Base-by-base conservation (phyloP, 2,797 vertebrate genomes). In the Tokudaia muenninki region DNA sequence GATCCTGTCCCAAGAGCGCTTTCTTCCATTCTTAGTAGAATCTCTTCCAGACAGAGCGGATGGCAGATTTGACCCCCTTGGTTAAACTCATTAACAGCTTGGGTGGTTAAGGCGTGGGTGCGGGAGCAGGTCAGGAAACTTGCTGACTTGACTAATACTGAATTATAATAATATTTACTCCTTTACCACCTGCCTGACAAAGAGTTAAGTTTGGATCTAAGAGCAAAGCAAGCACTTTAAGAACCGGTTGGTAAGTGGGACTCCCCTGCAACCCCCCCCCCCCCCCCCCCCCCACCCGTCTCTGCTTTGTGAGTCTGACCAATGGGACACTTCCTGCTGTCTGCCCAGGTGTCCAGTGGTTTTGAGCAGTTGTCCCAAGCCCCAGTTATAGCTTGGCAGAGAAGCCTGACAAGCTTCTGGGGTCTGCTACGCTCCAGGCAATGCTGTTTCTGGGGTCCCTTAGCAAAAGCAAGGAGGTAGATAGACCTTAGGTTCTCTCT, bases 201-300 rank as follows among this genome's bases (percentile, higher is more conserved):
- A 95, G 77, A 94, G 65, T 67, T 67, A 87, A 77, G 89, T 21
- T 83, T 6, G 79, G 26, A 22, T 47, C 90, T 78, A 52, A 78
- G 83, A 83, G 26, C 47, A 92, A 84, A 63, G 47, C 55, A 77
- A 83, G 80, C 90, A 78, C 4, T 95, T 95, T 50, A 47, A 47
- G 79, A 80, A 79, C n/a, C 11, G 16, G n/a, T 13, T 89, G 63
- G n/a, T 55, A 75, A 92, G 79, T 11, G 59, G 24, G 24, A 59
- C 14, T 41, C 11, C 19, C 19, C 22, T 3, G 3, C 6, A 7
- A 82, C 22, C 10, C 65, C n/a, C n/a, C n/a, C n/a, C n/a, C n/a
- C n/a, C n/a, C n/a, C n/a, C n/a, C n/a, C n/a, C n/a, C n/a, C n/a
- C n/a, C n/a, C n/a, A n/a, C n/a, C 52, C 12, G n/a, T 70, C 37